A percentile compares a stretch with the other conserved stretches of the same genome.
Evolutionary conservation across 2,888 invertebrate species (phyloP).

Genomic region (Lasioglossum pauxillum): DNA sequence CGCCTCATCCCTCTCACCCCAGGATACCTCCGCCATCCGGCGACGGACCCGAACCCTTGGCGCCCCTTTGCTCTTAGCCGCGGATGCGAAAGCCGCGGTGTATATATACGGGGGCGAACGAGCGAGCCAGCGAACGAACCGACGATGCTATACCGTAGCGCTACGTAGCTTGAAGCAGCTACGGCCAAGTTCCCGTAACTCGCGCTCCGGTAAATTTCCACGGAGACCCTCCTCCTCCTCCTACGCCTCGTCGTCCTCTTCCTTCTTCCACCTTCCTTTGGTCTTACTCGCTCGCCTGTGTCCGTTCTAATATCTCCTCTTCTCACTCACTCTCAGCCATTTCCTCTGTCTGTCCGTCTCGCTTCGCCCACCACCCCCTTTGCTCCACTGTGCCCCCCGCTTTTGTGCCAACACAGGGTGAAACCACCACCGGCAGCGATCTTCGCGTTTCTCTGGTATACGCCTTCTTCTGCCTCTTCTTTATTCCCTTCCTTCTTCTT

Average conservation of each 20-base stretch:
- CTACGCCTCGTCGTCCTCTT: slow-evolving; percentile 7
- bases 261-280: slow-evolving; percentile 26
- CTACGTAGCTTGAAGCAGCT: slow-evolving; percentile 71
- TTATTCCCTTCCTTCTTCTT: not conserved
- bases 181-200: slow-evolving; percentile 81
- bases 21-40: slow-evolving; percentile 70
- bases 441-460: slow-evolving; percentile 27
- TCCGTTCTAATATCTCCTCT: slow-evolving; percentile 13
- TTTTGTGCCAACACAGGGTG: slow-evolving; percentile 41
- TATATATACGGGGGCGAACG: slow-evolving; percentile 52
- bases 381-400: slow-evolving; percentile 8
- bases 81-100: slow-evolving; percentile 73
- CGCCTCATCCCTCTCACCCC: slow-evolving; percentile 68
- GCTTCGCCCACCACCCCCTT: not conserved
- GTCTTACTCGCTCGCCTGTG: slow-evolving; percentile 18
- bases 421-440: slow-evolving; percentile 40
- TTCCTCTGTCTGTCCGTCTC: slow-evolving; percentile 1
- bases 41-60: slow-evolving; percentile 78
- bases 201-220: slow-evolving; percentile 82
- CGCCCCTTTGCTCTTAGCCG: slow-evolving; percentile 80
- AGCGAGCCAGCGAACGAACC: slow-evolving; percentile 45
- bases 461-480: not conserved
- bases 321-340: not conserved
- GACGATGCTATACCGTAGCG: slow-evolving; percentile 19
- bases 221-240: slow-evolving; percentile 65